Conservation (phyloP, 2,888 invertebrate genomes). For the Tortricodes alternella region DNA sequence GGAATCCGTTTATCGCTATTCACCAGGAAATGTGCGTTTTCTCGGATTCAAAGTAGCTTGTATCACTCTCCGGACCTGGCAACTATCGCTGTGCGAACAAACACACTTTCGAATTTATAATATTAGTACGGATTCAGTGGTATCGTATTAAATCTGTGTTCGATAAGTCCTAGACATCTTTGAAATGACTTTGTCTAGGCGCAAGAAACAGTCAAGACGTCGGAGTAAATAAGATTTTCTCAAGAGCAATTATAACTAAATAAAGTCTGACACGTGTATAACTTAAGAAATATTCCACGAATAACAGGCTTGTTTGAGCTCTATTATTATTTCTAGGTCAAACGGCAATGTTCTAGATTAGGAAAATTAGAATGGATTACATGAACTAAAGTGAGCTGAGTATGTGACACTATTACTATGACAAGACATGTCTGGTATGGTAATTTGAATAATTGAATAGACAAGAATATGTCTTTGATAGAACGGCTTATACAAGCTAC, state of each 20-base stretch:
- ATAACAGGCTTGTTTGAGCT: slow-evolving; percentile 15
- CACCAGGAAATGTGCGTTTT: no score
- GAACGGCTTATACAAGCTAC: no score
- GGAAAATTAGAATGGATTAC: slow-evolving; percentile 40
- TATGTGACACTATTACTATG: neutral
- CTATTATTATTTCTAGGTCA: slow-evolving; percentile 42
- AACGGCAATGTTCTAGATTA: slow-evolving; percentile 40
- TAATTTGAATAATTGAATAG: slow-evolving; percentile 4
- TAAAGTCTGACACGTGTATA: slow-evolving; percentile 6
- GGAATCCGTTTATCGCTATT: no score
- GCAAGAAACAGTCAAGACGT: neutral
- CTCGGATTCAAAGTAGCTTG: no score
- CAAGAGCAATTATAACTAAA: neutral
- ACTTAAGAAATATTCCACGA: slow-evolving; percentile 16
- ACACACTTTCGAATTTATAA: neutral
- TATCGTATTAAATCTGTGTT: neutral
- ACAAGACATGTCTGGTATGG: neutral
- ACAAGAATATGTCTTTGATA: neutral
- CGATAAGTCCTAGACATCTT: neutral
- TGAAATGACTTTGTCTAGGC: neutral
- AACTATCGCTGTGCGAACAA: no score
- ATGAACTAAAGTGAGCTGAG: slow-evolving; percentile 22
- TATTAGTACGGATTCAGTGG: neutral
- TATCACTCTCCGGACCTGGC: no score
- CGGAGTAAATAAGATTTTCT: neutral